Base-by-base conservation (phyloP, 2,113 vertebrate species). In the Thunnus thynnus region DNA sequence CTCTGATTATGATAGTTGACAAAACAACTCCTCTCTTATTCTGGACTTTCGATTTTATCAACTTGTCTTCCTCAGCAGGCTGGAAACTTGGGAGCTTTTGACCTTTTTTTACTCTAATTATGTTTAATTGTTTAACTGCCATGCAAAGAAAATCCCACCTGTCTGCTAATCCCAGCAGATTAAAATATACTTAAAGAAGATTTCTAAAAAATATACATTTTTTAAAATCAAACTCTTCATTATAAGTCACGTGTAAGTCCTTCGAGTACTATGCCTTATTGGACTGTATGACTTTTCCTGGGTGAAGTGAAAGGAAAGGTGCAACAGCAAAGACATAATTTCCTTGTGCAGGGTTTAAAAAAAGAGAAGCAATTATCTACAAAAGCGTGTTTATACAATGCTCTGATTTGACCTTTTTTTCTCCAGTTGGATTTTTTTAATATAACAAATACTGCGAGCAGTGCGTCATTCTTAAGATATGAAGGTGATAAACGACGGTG, bases 401-500 rank as follows among this genome's bases (percentile, higher is more conserved):
- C 44, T 70, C 8, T 62, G 51, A n/a, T 32, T 67, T 61, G 9
- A 48, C 25, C 11, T 78, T 80, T 50, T 77, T 84, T 64, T 84
- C 14, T 11, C 55, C 54, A 6, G 5, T 10, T 69, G 25, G 47
- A 60, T 55, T 67, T 60, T 52, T 57, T 3, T 63, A 25, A 51
- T 10, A 58, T 44, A 41, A 70, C 30, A 82, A 60, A 81, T 27
- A 18, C 12, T 2, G 52, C 48, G 61, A 77, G 66, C 52, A 13
- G 64, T 65, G 58, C 18, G 22, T 82, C 77, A 73, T 30, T 74
- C 41, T 63, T 7, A 0, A 86, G 86, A 89, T 64, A 68, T 78
- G 75, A 55, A 17, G 58, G 66, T 8, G 78, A 89, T 86, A 82
- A 83, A 79, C 52, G 27, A 30, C 7, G 5, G 13, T 51, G 60